phyloP scores from a whole-genome alignment of 1,140 invertebrate genomes.

The Drosophila ironensis region DNA sequence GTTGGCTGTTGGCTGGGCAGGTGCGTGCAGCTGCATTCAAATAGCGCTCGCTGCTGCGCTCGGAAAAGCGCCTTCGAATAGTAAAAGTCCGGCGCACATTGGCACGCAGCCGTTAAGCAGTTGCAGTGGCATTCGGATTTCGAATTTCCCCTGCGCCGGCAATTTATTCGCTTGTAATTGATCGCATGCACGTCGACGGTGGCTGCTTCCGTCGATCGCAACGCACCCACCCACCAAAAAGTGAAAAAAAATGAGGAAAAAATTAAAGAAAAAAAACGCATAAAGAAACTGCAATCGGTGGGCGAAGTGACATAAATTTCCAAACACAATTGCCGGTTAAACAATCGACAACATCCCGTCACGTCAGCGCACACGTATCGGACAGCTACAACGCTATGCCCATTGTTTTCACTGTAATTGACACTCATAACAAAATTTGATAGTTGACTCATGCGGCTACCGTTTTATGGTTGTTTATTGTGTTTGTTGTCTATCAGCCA shows the following conservation, averaged over 20 bases:
- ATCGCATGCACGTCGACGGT: constrained; percentile 47
- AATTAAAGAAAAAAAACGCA: neutral
- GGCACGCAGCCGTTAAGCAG: constrained; percentile 35
- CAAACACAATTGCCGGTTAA: constrained; percentile 73
- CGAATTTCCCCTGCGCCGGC: constrained; percentile 32
- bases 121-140: constrained; percentile 37
- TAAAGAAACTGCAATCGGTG: neutral
- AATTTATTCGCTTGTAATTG: constrained; percentile 78
- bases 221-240: no score
- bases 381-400: constrained; percentile 50
- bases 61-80: constrained; percentile 48
- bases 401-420: constrained; percentile 72
- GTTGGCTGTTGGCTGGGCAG: neutral
- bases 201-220: constrained; percentile 52
- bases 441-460: constrained; percentile 67
- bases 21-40: constrained; percentile 59
- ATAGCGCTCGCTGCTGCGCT: constrained; percentile 14
- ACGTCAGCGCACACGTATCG: constrained; percentile 61
- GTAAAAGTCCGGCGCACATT: constrained; percentile 57
- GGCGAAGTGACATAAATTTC: constrained; percentile 66
- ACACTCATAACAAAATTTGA: constrained; percentile 78
- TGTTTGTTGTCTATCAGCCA: constrained; percentile 59
- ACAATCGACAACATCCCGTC: constrained; percentile 81
- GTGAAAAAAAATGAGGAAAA: no score
- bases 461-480: constrained; percentile 11